These are phyloP conservation scores for Mylabris phalerata DNA, from an alignment of 1,140 invertebrate genomes.

Conservation along the genomic window DNA sequence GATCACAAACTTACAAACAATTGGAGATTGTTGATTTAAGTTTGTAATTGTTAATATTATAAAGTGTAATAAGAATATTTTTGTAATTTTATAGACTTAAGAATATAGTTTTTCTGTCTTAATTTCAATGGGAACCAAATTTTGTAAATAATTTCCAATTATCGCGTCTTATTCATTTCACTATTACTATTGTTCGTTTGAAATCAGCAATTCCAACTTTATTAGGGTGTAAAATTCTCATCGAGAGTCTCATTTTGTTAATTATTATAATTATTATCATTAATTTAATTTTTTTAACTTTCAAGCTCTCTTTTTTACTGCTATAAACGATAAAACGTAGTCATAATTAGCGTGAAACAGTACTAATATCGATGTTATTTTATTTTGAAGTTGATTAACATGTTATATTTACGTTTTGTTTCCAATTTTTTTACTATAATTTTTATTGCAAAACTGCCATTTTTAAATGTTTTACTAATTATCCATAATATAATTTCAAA, in stretches of 20 bases:
- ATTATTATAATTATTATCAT: conserved; percentile 13
- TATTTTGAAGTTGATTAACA: not conserved
- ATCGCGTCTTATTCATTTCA: too few species aligned
- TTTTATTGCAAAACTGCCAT: conserved; percentile 13
- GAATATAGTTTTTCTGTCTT: too few species aligned
- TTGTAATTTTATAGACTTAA: conserved; percentile 9
- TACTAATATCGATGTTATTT: conserved; percentile 4
- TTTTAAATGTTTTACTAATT: not conserved
- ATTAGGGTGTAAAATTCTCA: too few species aligned
- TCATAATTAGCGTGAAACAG: not conserved
- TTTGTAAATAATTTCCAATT: too few species aligned
- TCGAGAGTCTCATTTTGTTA: too few species aligned
- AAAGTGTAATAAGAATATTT: conserved; percentile 4
- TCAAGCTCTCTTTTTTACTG: conserved; percentile 23
- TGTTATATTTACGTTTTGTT: too few species aligned
- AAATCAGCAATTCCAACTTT: too few species aligned
- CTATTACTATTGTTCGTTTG: too few species aligned
- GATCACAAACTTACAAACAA: too few species aligned
- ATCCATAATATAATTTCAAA: too few species aligned
- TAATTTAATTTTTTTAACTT: conserved; percentile 10
- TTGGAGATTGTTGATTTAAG: not conserved
- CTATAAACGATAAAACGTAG: conserved; percentile 7
- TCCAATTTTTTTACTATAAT: not conserved
- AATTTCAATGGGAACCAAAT: too few species aligned
- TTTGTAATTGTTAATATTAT: not conserved